A percentile compares a stretch with the other conserved stretches of the same genome.
Conservation (phyloP, 2,113 vertebrate genomes). For the Silurus glanis region DNA sequence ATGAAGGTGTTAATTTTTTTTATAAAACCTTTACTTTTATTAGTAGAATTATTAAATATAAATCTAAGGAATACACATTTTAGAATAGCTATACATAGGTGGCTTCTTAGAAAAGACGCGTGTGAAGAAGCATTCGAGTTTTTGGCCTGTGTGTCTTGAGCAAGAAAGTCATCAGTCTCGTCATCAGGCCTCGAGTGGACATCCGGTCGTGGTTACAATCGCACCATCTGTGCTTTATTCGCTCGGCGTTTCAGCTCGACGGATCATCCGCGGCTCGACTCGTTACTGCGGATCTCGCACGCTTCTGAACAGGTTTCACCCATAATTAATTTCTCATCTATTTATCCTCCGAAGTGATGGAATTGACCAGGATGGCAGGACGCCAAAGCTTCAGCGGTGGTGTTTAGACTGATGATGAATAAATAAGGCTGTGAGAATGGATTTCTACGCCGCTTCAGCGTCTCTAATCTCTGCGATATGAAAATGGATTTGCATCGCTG, state of each 20-base stretch:
- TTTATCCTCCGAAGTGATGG: background rate
- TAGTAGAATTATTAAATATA: too few species aligned
- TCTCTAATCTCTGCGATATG: slow-evolving; percentile 46
- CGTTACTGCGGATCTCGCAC: background rate
- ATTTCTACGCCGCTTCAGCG: slow-evolving; percentile 19
- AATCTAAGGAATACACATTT: background rate
- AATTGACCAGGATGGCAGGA: slow-evolving; percentile 30
- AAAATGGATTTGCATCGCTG: slow-evolving; percentile 39
- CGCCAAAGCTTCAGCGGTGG: slow-evolving; percentile 11
- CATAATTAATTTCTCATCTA: slow-evolving; percentile 16
- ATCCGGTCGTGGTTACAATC: background rate
- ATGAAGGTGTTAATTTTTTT: too few species aligned
- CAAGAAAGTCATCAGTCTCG: background rate
- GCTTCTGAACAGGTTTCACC: background rate
- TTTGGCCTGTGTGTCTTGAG: too few species aligned
- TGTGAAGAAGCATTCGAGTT: background rate
- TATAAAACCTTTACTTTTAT: too few species aligned
- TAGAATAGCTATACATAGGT: background rate
- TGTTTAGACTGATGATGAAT: slow-evolving; percentile 49
- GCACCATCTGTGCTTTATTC: background rate
- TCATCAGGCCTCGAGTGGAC: background rate
- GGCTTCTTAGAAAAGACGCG: background rate
- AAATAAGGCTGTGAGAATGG: slow-evolving; percentile 38
- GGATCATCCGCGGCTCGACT: background rate
- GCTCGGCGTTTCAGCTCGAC: background rate